Conservation (phyloP, 2,797 vertebrate species). For the Liasis olivaceus region DNA sequence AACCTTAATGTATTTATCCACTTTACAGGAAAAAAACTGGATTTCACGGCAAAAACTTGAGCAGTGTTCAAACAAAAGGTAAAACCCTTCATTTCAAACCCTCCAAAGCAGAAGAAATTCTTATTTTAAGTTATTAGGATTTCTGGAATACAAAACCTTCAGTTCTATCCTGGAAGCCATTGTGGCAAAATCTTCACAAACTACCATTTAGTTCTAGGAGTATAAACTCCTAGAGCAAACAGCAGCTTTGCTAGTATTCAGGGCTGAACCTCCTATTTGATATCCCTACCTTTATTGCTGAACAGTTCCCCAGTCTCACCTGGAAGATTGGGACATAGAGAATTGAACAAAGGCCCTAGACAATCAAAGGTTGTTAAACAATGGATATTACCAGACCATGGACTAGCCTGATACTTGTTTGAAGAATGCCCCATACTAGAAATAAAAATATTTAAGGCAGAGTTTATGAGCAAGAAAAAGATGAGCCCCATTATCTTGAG, state of each 20-base stretch:
- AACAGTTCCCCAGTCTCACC: neutral
- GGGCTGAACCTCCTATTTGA: neutral
- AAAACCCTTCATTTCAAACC: neutral
- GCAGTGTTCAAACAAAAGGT: neutral
- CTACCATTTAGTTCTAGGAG: neutral
- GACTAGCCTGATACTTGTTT: neutral
- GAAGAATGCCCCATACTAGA: neutral
- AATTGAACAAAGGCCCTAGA: neutral
- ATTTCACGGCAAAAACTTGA: neutral
- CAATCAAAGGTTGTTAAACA: neutral
- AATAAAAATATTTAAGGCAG: neutral
- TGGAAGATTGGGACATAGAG: neutral
- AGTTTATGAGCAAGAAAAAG: neutral
- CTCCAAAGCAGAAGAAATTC: neutral
- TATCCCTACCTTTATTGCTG: neutral
- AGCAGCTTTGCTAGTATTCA: neutral
- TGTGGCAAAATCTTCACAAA: neutral
- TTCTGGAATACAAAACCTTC: neutral
- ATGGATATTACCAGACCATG: neutral
- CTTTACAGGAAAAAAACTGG: conserved; percentile 25
- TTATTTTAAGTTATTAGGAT: neutral
- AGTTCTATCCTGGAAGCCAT: neutral
- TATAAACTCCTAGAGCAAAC: neutral
- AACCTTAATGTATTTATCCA: neutral
- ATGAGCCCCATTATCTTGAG: neutral